A percentile compares a stretch with the other conserved stretches of the same genome.
phyloP scores from a whole-genome alignment of 2,113 vertebrate species.

The Grantiella picta region DNA sequence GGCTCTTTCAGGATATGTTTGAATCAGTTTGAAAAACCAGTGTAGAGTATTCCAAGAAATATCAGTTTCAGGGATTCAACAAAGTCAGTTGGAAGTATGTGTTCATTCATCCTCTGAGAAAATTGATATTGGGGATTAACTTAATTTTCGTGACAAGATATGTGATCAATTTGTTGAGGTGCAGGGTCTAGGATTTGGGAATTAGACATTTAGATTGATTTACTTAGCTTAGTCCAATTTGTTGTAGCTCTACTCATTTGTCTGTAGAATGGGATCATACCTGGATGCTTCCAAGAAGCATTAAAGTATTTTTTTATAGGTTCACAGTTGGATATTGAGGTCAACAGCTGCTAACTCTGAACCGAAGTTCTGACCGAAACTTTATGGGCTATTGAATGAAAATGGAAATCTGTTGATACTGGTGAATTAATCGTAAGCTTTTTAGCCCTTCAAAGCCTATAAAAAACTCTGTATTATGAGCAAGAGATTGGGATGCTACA shows the following conservation, averaged over 20 bases:
- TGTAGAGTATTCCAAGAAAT: not conserved
- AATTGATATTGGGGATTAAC: not conserved
- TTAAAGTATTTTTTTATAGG: not conserved
- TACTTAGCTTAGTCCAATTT: not conserved
- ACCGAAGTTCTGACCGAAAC: not conserved
- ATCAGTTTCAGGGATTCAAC: not conserved
- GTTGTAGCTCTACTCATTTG: not conserved
- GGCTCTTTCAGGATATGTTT: not conserved
- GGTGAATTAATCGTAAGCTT: not conserved
- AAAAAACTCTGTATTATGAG: not conserved
- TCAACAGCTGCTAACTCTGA: not conserved
- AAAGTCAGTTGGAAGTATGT: accelerated
- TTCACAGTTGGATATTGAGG: not conserved
- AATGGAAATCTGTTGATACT: not conserved
- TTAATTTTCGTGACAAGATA: not conserved
- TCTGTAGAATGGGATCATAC: not conserved
- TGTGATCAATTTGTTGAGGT: not conserved
- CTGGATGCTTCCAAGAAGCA: not conserved
- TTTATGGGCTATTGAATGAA: not conserved
- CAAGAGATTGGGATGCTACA: not conserved
- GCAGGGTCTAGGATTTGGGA: not conserved
- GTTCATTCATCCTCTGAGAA: not conserved
- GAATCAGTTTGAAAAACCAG: not conserved
- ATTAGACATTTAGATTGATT: not conserved
- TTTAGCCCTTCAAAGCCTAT: not conserved